Conservation (phyloP, 2,113 vertebrate species). For the Alaudala cheleensis region DNA sequence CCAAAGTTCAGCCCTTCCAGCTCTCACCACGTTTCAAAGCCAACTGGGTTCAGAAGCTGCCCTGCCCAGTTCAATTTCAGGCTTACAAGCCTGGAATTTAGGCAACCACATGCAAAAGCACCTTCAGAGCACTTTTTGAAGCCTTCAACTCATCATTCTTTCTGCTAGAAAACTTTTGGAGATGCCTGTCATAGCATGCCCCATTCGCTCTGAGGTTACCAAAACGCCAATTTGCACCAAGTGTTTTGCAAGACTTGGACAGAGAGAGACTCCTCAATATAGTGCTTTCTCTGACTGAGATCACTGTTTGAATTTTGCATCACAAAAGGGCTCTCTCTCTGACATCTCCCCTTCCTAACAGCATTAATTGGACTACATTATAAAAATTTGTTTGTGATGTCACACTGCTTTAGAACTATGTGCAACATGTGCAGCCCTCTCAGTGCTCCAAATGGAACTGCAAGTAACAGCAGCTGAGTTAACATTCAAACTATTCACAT, state of each 20-base stretch:
- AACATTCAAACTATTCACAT: background rate
- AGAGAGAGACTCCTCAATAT: fast-evolving
- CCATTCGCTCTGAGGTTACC: background rate
- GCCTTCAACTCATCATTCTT: background rate
- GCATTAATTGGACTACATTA: background rate
- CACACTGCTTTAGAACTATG: background rate
- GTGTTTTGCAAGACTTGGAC: background rate
- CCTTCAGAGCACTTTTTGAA: background rate
- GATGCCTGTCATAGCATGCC: fast-evolving
- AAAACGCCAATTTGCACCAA: background rate
- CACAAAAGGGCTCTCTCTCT: background rate
- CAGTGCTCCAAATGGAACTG: background rate
- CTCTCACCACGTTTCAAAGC: background rate
- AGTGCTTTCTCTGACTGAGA: background rate
- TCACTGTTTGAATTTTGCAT: background rate
- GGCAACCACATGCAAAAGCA: background rate
- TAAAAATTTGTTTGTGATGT: background rate
- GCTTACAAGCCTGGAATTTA: background rate
- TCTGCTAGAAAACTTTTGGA: background rate
- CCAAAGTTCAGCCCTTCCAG: background rate
- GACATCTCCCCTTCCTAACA: background rate
- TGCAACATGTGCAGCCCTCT: background rate
- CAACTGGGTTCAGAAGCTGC: background rate
- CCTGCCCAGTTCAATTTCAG: background rate
- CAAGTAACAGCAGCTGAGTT: background rate